Conservation (phyloP, 1,140 invertebrate species). For the Diachasma alloeum region DNA sequence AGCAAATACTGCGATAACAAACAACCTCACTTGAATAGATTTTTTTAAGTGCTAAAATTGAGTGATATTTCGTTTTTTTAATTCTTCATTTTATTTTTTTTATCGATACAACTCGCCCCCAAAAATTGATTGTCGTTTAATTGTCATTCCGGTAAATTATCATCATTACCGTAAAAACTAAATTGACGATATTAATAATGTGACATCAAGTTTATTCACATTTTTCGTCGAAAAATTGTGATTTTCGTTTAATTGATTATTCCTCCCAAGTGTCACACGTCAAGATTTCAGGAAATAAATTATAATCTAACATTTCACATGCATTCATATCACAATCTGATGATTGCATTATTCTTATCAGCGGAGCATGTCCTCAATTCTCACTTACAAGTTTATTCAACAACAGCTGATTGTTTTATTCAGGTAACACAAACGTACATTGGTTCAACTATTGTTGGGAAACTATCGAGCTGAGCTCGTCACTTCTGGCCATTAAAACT, state of each 20-base stretch:
- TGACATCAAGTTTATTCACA: slow-evolving; percentile 9
- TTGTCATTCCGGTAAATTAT: slow-evolving; percentile 28
- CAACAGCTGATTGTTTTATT: slow-evolving; percentile 10
- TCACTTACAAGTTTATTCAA: neutral
- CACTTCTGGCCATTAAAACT: neutral
- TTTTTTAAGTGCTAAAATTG: slow-evolving; percentile 17
- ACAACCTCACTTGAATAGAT: slow-evolving; percentile 20
- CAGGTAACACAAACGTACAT: slow-evolving; percentile 11
- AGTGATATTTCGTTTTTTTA: slow-evolving; percentile 19
- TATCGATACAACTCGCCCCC: slow-evolving; percentile 6
- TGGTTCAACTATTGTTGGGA: neutral
- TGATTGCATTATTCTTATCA: neutral
- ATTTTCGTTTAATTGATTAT: neutral
- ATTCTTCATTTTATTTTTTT: neutral
- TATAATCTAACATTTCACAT: neutral
- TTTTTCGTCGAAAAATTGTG: neutral
- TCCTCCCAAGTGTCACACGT: neutral
- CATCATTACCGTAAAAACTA: slow-evolving; percentile 28
- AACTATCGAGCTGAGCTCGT: neutral
- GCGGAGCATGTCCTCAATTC: neutral
- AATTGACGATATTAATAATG: slow-evolving; percentile 20
- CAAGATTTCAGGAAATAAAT: neutral
- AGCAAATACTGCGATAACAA: slow-evolving; percentile 37
- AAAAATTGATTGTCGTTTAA: slow-evolving; percentile 35
- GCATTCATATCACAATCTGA: neutral